Base-by-base conservation (phyloP, 2,888 invertebrate genomes). In the Folsomia candida region DNA sequence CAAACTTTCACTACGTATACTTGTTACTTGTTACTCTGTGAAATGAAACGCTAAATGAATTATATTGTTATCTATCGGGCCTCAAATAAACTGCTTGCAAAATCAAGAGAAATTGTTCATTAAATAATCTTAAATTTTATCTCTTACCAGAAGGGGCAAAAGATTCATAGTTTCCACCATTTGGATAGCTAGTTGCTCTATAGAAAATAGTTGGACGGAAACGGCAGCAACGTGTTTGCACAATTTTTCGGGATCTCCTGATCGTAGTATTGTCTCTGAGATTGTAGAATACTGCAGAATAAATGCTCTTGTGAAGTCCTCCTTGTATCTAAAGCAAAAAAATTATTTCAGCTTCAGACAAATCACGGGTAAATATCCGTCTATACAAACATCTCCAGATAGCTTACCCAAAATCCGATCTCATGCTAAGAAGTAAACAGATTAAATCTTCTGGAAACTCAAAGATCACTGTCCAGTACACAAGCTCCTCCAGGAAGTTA, bases 401-500 rank as follows among this genome's bases (percentile, higher is more conserved):
- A n/a, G n/a, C n/a, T n/a, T n/a, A n/a, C 81, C 91, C 90, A 77
- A 92, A 91, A 85, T 97, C 94, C 1, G 97, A 96, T 81, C 97
- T 85, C 91, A 98, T 93, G 82, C 96, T 95, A 66, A 98, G 87
- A 73, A 98, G 85, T 76, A 97, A 89, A 82, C 96, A 97, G 67
- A 97, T 96, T 68, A 98, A 88, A 82, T 94, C 94, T 85, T 97
- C 95, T 0, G 97, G 97, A 85, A 97, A 97, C 84, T 97, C 95
- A 83, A 92, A 94, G 82, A 93, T 93, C 73, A 97, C 94, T 26
- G 94, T 95, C 97, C 97, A 98, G 86, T 97, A 97, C 80, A 97
- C 92, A 78, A 98, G 88, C 85, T 98, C 97, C 83, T 97, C 97
- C 26, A 96, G 86, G 73, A 95, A 88, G 0, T 93, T 94, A 80